Percentiles rank a stretch among this genome's conserved stretches.
These are phyloP conservation scores for Canis aureus DNA, from an alignment of 2,113 vertebrate genomes.

Conservation along the genomic window DNA sequence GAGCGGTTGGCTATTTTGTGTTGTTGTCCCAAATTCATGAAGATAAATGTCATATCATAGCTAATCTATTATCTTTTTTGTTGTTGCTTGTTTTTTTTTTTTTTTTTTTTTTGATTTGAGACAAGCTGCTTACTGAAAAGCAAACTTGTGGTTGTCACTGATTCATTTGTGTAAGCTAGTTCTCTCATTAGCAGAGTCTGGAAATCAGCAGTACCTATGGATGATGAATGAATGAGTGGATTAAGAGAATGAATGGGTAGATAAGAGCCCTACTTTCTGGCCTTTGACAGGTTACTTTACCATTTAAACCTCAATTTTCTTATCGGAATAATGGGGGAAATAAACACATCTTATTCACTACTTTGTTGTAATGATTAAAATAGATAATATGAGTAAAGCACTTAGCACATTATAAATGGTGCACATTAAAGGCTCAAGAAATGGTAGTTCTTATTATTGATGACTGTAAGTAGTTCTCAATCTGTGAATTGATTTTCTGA, in stretches of 20 bases:
- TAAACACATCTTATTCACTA: neutral
- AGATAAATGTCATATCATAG: constrained; percentile 64
- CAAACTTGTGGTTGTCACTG: neutral
- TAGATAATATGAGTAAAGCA: neutral
- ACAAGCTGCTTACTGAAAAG: constrained; percentile 13
- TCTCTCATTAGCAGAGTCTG: neutral
- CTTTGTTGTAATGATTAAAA: neutral
- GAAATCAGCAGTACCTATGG: too few relatives aligned
- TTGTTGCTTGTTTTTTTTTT: neutral
- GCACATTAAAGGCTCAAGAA: neutral
- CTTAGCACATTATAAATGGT: neutral
- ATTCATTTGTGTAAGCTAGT: neutral
- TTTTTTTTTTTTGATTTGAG: constrained; percentile 45
- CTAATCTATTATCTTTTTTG: constrained; percentile 21
- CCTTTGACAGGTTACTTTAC: neutral
- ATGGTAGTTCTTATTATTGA: neutral
- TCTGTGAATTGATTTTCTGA: neutral
- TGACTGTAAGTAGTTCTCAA: neutral
- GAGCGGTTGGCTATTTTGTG: neutral
- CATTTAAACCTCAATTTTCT: neutral
- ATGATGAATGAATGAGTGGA: neutral
- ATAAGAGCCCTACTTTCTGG: neutral
- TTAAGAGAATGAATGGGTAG: neutral
- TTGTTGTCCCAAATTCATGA: constrained; percentile 29
- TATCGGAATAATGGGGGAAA: neutral